Percentiles rank a stretch among this genome's conserved stretches.
These are phyloP conservation scores for Apamea epomidion DNA, from an alignment of 2,888 invertebrate species.

Conservation along the genomic window DNA sequence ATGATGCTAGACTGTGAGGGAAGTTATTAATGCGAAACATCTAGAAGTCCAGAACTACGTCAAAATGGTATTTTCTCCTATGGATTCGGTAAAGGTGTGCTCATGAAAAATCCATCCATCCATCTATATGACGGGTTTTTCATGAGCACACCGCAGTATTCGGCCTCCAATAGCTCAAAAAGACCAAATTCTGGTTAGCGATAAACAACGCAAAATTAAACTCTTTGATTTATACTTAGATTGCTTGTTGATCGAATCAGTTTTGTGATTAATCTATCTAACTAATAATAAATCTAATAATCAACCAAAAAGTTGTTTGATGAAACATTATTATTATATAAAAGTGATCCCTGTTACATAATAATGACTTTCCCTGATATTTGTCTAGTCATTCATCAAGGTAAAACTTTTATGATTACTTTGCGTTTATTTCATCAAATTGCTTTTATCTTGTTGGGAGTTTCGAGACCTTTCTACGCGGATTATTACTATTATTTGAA, in stretches of 20 bases:
- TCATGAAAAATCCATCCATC: not conserved
- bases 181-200: not conserved
- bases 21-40: not conserved
- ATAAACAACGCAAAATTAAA: not conserved
- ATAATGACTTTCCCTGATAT: conserved; percentile 35
- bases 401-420: conserved; percentile 61
- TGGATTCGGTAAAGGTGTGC: not conserved
- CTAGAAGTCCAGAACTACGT: conserved; percentile 6
- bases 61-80: not conserved
- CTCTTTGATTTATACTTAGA: not conserved
- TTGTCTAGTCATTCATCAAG: conserved; percentile 48
- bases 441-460: conserved; percentile 38
- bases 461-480: conserved; percentile 26
- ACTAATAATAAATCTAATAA: conserved; percentile 12
- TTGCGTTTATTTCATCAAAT: conserved; percentile 51
- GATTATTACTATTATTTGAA: conserved; percentile 14
- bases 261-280: not conserved
- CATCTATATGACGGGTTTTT: not conserved
- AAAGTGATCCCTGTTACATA: conserved; percentile 20
- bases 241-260: not conserved
- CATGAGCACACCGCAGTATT: not conserved
- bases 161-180: not conserved
- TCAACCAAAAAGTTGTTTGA: not conserved
- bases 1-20: not conserved
- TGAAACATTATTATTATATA: conserved; percentile 21